Evolutionary conservation across 2,113 vertebrate genomes (phyloP), one percentile per base, ranked within the genome.

Genomic region (Macquaria ambigua): DNA sequence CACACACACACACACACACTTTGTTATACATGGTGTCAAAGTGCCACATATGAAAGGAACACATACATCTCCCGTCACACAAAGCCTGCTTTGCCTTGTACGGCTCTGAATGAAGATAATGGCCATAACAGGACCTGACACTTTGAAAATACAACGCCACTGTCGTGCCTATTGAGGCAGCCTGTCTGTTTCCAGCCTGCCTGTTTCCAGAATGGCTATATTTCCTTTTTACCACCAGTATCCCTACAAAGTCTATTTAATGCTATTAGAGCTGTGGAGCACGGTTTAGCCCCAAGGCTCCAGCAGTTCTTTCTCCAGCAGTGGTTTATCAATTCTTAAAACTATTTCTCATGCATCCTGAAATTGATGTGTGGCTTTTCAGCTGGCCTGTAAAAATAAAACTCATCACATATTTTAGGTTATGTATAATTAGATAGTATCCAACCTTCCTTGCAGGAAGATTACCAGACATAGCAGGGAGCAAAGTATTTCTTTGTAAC

Each of bases 61-160:
- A 85, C 89, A 87, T 88, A 83, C 31, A 90, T 91, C 86, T 91
- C 52, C 41, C 21, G 43, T 55, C 73, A 43, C 81, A 91, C 86
- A 93, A 93, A 90, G 78, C 71, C 58, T n/a, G 73, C 74, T 87
- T 88, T 91, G 58, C 79, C 82, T 94, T 91, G 91, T 88, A 79
- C 79, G 70, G 46, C 63, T 85, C 80, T 94, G 90, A 95, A 93
- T 94, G 86, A 84, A 93, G 92, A 92, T 72, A 56, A 91, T 76
- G 37, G 77, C 64, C 71, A 91, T 74, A 94, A 94, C 74, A 81
- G 76, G 67, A 79, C 63, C 43, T 87, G 89, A 87, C 91, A 94
- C 89, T 79, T 90, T 91, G 92, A 94, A 94, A 85, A 92, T 86
- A 88, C 80, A 88, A 68, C 39, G 64, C 23, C 9, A 86, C 84